Evolutionary conservation across 2,113 vertebrate species (phyloP).

Genomic region (Oceanodroma tethys): DNA sequence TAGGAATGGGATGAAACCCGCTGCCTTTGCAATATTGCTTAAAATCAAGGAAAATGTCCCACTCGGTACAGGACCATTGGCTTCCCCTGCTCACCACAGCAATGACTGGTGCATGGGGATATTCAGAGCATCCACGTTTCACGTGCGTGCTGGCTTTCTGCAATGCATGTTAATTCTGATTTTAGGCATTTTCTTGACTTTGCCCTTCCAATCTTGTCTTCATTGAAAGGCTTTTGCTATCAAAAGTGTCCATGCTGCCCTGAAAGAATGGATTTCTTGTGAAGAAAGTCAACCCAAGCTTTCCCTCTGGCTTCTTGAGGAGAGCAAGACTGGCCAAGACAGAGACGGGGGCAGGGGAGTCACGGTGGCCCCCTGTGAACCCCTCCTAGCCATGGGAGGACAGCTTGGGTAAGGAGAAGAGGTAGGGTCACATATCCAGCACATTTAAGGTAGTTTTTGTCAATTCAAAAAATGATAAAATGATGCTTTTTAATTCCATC

Average conservation of each 20-base stretch:
- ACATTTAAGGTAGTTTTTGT: not conserved
- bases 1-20: not conserved
- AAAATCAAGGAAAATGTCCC: not conserved
- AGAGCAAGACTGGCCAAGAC: not conserved
- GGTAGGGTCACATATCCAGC: not conserved
- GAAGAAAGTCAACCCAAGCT: not conserved
- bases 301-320: not conserved
- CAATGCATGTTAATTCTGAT: not conserved
- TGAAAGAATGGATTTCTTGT: not conserved
- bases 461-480: not conserved
- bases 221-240: not conserved
- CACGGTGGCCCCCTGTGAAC: accelerated
- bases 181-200: not conserved
- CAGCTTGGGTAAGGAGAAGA: not conserved
- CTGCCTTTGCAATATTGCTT: not conserved
- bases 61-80: not conserved
- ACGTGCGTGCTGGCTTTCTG: not conserved
- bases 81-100: not conserved
- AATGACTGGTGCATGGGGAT: not conserved
- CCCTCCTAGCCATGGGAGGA: not conserved
- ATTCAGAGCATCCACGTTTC: not conserved
- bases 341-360: not conserved
- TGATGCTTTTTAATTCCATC: not conserved
- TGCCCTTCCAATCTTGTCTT: not conserved
- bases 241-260: not conserved